A percentile compares a stretch with the other conserved stretches of the same genome.
phyloP scores from a whole-genome alignment of 1,140 invertebrate genomes.

The Potamilus streckersoni region DNA sequence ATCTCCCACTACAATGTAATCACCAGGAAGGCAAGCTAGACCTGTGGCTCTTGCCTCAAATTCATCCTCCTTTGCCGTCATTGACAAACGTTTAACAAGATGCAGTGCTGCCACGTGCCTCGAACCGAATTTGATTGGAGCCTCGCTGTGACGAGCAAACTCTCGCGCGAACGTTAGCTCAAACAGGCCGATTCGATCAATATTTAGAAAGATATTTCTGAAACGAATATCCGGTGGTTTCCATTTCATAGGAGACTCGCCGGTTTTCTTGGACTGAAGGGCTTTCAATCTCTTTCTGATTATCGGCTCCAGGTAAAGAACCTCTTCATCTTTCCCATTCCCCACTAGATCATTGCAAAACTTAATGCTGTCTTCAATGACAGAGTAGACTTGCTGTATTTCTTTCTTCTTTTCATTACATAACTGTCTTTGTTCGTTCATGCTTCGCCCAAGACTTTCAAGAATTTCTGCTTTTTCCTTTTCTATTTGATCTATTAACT shows the following conservation, averaged over 20 bases:
- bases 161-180: conserved; percentile 19
- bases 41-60: conserved; percentile 26
- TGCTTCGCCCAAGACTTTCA: conserved; percentile 14
- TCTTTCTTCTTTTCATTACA: conserved; percentile 17
- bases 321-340: conserved; percentile 26
- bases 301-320: conserved; percentile 18
- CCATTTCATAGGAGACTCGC: conserved; percentile 19
- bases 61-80: conserved; percentile 20
- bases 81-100: conserved; percentile 16
- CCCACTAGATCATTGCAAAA: conserved; percentile 28
- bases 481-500: conserved; percentile 29
- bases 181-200: conserved; percentile 30
- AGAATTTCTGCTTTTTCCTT: conserved; percentile 27
- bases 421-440: conserved; percentile 28
- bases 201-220: conserved; percentile 27
- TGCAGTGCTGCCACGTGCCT: conserved; percentile 22
- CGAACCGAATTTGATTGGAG: conserved; percentile 19
- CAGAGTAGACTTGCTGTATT: conserved; percentile 6
- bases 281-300: conserved; percentile 20
- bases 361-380: conserved; percentile 16
- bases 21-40: conserved; percentile 16
- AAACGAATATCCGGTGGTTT: conserved; percentile 28
- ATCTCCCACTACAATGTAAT: conserved; percentile 29
- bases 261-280: conserved; percentile 25
- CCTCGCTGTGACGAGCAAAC: conserved; percentile 14